These are phyloP conservation scores for Gallinago undulata DNA, from an alignment of 2,113 vertebrate genomes.

Conservation along the genomic window DNA sequence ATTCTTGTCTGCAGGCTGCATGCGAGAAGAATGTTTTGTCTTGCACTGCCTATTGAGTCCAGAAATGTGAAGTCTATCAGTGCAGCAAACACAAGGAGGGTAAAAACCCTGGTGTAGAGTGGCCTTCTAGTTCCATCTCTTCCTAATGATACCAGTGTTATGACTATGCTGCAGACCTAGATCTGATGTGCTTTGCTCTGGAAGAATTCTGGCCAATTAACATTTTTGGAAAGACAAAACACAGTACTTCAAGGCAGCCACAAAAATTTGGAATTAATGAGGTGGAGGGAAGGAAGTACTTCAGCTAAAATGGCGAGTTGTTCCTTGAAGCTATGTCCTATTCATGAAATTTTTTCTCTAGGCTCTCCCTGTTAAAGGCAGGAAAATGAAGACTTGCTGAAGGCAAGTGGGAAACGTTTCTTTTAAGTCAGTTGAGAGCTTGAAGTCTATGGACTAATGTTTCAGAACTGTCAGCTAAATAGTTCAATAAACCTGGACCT, in stretches of 20 bases:
- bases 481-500: neutral
- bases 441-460: neutral
- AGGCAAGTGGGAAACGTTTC: neutral
- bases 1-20: neutral
- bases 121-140: neutral
- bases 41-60: neutral
- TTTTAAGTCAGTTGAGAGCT: neutral
- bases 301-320: neutral
- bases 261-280: neutral
- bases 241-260: neutral
- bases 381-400: neutral
- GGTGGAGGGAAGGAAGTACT: neutral
- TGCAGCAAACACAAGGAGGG: neutral
- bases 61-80: neutral
- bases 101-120: neutral
- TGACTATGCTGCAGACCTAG: neutral
- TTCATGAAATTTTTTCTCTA: neutral
- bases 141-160: neutral
- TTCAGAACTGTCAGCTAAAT: neutral
- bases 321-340: neutral
- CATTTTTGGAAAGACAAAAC: neutral
- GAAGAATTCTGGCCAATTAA: neutral
- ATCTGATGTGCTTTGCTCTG: neutral
- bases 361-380: neutral
- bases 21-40: constrained; percentile 42